Percentiles rank a stretch among this genome's conserved stretches.
Conservation (phyloP, 2,113 vertebrate species). For the Muscicapa adusta region DNA sequence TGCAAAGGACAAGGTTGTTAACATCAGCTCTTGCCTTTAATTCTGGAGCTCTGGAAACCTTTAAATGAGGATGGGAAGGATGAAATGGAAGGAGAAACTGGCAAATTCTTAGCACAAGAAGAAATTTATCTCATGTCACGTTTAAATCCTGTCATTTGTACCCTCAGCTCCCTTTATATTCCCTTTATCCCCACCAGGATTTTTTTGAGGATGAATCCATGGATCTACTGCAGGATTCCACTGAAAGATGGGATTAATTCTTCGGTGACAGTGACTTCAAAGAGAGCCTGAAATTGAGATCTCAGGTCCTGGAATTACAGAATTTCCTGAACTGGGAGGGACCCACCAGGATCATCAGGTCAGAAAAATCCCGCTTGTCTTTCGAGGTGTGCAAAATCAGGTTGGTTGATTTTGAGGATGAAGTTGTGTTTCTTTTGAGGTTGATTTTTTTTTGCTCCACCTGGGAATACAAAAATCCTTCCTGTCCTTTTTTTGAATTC, state of each 20-base stretch:
- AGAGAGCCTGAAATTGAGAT: fast-evolving
- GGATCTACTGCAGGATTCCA: background rate
- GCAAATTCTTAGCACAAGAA: background rate
- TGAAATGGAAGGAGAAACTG: background rate
- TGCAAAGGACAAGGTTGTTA: background rate
- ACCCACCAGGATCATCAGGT: background rate
- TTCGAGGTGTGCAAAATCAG: background rate
- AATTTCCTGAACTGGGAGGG: background rate
- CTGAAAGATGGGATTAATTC: background rate
- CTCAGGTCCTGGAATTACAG: background rate
- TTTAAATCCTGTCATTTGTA: background rate
- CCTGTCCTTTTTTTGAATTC: background rate
- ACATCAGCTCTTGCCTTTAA: background rate
- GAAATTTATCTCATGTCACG: background rate
- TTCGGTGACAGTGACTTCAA: background rate
- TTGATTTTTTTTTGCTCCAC: background rate
- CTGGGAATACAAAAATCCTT: background rate
- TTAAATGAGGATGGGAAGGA: background rate
- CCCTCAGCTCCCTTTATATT: background rate
- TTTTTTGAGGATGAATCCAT: background rate
- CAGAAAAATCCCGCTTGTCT: background rate
- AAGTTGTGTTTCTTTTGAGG: background rate
- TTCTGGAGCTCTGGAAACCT: background rate
- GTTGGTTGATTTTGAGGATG: background rate
- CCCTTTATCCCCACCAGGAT: background rate